These are phyloP conservation scores for Apis dorsata DNA, from an alignment of 1,140 invertebrate species.

Conservation along the genomic window DNA sequence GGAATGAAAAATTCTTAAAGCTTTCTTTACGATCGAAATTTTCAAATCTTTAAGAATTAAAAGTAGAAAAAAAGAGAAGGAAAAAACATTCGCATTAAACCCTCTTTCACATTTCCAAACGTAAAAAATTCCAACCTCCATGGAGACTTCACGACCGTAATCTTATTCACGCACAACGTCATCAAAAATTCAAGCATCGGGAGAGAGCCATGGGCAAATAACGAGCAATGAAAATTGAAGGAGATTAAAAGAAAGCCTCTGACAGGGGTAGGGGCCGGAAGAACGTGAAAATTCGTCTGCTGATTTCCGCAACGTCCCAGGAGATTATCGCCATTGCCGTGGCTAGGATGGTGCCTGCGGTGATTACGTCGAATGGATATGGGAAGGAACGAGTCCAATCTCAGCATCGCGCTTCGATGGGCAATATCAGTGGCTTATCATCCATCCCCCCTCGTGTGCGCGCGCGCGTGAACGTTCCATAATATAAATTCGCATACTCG, in stretches of 20 bases:
- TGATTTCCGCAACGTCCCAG: slow-evolving; percentile 52
- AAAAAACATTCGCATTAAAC: not conserved
- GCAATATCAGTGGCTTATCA: slow-evolving; percentile 74
- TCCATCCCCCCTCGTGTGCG: slow-evolving; percentile 44
- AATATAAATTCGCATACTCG: slow-evolving; percentile 64
- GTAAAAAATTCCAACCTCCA: not conserved
- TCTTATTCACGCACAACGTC: not conserved
- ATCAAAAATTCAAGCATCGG: not conserved
- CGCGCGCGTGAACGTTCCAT: slow-evolving; percentile 30
- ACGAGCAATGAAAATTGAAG: slow-evolving; percentile 27
- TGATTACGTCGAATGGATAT: slow-evolving; percentile 70
- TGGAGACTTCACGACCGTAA: not conserved
- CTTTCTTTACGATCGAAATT: too few relatives aligned
- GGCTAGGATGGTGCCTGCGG: slow-evolving; percentile 50
- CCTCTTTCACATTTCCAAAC: not conserved
- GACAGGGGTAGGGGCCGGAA: slow-evolving; percentile 28
- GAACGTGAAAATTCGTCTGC: slow-evolving; percentile 61
- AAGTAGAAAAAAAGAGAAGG: too few relatives aligned
- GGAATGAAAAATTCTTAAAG: too few relatives aligned
- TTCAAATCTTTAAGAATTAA: too few relatives aligned
- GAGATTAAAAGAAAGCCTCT: slow-evolving; percentile 37
- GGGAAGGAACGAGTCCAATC: slow-evolving; percentile 71
- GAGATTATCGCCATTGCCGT: slow-evolving; percentile 62
- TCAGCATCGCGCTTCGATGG: slow-evolving; percentile 70
- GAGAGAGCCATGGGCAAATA: not conserved